Evolutionary conservation across 2,797 vertebrate species (phyloP).

Genomic region (Neostethus bicornis): DNA sequence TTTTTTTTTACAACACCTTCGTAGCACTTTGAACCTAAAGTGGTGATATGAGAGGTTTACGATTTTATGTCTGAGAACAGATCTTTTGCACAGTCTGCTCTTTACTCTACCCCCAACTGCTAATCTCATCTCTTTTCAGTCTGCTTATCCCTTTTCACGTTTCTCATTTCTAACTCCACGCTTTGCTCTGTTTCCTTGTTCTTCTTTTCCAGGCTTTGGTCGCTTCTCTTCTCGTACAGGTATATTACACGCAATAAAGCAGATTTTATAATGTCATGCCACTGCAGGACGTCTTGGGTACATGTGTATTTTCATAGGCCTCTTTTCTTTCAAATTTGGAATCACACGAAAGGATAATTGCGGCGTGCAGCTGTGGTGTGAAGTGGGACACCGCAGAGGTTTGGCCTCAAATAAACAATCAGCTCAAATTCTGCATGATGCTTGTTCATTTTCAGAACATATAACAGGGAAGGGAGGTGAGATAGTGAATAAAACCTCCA

Average conservation of each 20-base stretch:
- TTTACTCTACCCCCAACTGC: slow-evolving; percentile 16
- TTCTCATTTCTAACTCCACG: slow-evolving; percentile 10
- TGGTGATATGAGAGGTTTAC: slow-evolving; percentile 24
- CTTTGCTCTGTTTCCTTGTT: neutral
- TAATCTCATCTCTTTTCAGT: slow-evolving; percentile 31
- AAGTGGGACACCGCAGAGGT: slow-evolving; percentile 21
- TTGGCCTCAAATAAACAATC: slow-evolving; percentile 36
- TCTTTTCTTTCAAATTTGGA: slow-evolving; percentile 24
- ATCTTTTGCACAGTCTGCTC: slow-evolving; percentile 23
- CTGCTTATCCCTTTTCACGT: slow-evolving; percentile 6
- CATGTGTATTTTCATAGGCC: neutral
- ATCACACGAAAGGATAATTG: slow-evolving; percentile 3
- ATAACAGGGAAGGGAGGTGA: slow-evolving; percentile 21
- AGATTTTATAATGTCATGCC: slow-evolving; percentile 25
- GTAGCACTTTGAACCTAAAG: slow-evolving; percentile 17
- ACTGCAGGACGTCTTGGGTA: slow-evolving; percentile 20
- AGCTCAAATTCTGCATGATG: slow-evolving; percentile 26
- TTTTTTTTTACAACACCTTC: neutral
- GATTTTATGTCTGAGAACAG: slow-evolving; percentile 47
- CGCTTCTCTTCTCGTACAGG: slow-evolving; percentile 30
- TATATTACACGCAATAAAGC: slow-evolving; percentile 34
- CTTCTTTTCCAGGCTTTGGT: slow-evolving; percentile 38
- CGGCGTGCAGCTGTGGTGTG: slow-evolving; percentile 28
- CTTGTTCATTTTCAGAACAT: slow-evolving; percentile 16
- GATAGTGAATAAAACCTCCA: slow-evolving; percentile 8